Base-by-base conservation (phyloP, 2,113 vertebrate genomes). In the Mesoclemmys tuberculata region DNA sequence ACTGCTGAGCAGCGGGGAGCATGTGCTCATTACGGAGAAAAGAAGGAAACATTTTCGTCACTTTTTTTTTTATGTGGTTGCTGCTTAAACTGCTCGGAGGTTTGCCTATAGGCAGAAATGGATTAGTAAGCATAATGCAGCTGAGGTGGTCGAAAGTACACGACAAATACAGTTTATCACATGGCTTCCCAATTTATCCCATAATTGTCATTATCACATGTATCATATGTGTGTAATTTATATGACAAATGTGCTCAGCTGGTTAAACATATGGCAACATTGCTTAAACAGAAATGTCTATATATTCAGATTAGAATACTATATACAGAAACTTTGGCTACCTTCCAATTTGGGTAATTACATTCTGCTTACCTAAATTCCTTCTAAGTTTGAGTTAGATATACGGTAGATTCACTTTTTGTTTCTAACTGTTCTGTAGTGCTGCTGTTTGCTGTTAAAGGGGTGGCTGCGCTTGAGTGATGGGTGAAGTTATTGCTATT, bases 31-130 rank as follows among this genome's bases (percentile, higher is more conserved):
- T 38, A 71, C 5, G 9, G 19, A 71, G 35, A 71, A n/a, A 71
- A 71, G 64, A 87, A 27, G 26, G 41, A 24, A 79, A 82, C 78
- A 41, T 81, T 79, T 35, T 46, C 41, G 58, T 4, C n/a, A 10
- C 58, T 80, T 85, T 85, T 84, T 84, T 85, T 89, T n/a, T 84
- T 46, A 29, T 82, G 56, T 94, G 31, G 89, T 94, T 87, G 8
- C 3, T 71, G n/a, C 10, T 89, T 68, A 46, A 82, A 1, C 79
- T 94, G 10, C 22, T 79, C 4, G 74, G 38, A 38, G 54, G 1
- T 35, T 87, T 87, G 22, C 44, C 52, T 85, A 13, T n/a, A 11
- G 41, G 29, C 54, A 87, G 26, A 80, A 61, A 79, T 46, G 24
- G 12, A 61, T 24, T 86, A 77, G 10, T 64, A n/a, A 64, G 44